Conservation (phyloP, 2,888 invertebrate genomes). For the Tenthredo notha region DNA sequence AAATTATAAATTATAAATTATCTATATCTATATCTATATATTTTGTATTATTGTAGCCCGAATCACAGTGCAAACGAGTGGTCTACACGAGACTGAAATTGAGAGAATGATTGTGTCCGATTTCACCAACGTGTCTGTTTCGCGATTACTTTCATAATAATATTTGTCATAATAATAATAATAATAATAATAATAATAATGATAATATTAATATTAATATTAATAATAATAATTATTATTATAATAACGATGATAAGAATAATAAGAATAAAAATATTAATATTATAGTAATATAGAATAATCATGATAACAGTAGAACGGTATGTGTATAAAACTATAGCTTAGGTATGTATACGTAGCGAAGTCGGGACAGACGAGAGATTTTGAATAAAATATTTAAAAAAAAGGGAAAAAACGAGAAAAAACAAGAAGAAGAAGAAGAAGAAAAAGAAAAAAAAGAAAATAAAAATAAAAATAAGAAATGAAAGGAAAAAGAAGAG, state of each 20-base stretch:
- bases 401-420: background rate
- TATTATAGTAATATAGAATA: background rate
- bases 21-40: constrained; percentile 29
- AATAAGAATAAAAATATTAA: constrained; percentile 5
- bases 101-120: constrained; percentile 17
- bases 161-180: background rate
- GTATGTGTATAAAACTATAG: background rate
- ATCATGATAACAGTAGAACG: constrained; percentile 13
- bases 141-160: constrained; percentile 27
- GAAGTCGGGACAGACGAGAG: background rate
- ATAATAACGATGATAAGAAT: background rate
- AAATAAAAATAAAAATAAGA: background rate
- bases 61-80: constrained; percentile 51
- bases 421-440: background rate
- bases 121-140: constrained; percentile 23
- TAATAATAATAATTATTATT: background rate
- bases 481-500: background rate
- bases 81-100: constrained; percentile 42
- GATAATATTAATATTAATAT: background rate
- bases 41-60: constrained; percentile 49
- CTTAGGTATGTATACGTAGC: background rate
- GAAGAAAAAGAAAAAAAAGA: background rate
- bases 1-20: too few relatives aligned
- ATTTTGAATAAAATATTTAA: background rate
- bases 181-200: constrained; percentile 8